A percentile compares a stretch with the other conserved stretches of the same genome.
Evolutionary conservation across 2,113 vertebrate genomes (phyloP).

Genomic region (Spea bombifrons): DNA sequence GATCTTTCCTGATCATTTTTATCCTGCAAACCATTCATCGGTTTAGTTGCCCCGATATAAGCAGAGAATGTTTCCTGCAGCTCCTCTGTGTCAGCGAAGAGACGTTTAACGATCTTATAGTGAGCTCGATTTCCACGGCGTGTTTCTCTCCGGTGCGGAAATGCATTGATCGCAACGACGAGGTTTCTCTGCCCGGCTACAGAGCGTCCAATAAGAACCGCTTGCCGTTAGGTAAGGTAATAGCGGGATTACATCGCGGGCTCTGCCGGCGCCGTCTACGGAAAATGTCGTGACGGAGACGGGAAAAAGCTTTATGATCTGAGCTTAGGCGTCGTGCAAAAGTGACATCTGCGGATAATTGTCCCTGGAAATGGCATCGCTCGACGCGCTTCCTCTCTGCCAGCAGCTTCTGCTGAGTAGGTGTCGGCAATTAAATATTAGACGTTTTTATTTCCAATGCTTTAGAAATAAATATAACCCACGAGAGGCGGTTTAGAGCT

Average conservation of each 20-base stretch:
- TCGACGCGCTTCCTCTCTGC: no score
- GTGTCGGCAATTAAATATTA: background rate
- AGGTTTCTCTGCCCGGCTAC: background rate
- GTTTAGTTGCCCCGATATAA: no score
- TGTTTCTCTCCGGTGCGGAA: background rate
- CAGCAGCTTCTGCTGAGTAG: background rate
- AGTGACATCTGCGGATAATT: background rate
- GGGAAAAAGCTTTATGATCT: background rate
- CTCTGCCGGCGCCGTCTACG: background rate
- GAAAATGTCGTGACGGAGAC: background rate
- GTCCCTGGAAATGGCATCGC: background rate
- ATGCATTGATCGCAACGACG: background rate
- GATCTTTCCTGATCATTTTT: no score
- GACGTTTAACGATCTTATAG: background rate
- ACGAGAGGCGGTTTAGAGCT: no score
- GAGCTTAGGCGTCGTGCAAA: background rate
- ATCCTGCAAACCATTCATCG: no score
- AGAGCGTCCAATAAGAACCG: background rate
- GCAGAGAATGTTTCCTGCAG: no score
- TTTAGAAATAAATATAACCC: no score
- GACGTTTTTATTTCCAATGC: background rate
- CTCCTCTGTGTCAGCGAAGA: no score
- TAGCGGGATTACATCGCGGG: background rate
- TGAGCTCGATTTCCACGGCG: background rate
- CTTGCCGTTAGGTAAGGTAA: background rate